Evolutionary conservation across 2,113 vertebrate species (phyloP), one percentile per base, ranked within the genome.

Genomic region (Epinephelus fuscoguttatus): DNA sequence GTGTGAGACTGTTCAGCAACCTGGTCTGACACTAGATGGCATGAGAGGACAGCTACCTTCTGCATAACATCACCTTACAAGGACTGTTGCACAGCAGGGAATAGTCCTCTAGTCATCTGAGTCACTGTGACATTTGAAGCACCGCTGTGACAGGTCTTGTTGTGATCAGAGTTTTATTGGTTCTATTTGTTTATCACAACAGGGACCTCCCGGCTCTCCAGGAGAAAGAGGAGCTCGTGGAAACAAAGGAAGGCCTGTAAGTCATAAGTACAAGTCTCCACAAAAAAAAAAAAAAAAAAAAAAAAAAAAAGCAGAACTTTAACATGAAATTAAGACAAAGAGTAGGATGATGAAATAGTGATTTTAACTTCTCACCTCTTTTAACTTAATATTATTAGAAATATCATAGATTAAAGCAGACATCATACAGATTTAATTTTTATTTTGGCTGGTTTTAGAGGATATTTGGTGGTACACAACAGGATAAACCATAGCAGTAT

Each of bases 131-230:
- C 53, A 62, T 68, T 59, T 72, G 0, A 47, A 70, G 17, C 21
- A 11, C 21, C 37, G 13, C 42, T 1, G 13, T 27, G 47, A 56
- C 2, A 4, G 30, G 12, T 55, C 3, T 33, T 45, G 25, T n/a
- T 66, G 9, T 30, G 70, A 61, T 72, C 49, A 23, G 18, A 25
- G 21, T 50, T n/a, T 33, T 4, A 84, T 85, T 63, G 81, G 2
- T 33, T 85, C 19, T 82, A 86, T 85, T 50, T 87, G 84, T 83
- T 75, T 9, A 21, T 73, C 68, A 25, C 33, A 40, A 86, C 89
- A 99, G 98, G 98, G 98, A 53, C 97, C 98, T 81, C 98, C 98
- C 30, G 98, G 98, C 78, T 93, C 96, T 59, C 88, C 98, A 86
- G 98, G 98, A 90, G 92, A 93, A 12, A 95, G 98, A 95, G 98